These are phyloP conservation scores for Kuschelorhynchus macadamiae DNA, from an alignment of 2,888 invertebrate species.

Conservation along the genomic window DNA sequence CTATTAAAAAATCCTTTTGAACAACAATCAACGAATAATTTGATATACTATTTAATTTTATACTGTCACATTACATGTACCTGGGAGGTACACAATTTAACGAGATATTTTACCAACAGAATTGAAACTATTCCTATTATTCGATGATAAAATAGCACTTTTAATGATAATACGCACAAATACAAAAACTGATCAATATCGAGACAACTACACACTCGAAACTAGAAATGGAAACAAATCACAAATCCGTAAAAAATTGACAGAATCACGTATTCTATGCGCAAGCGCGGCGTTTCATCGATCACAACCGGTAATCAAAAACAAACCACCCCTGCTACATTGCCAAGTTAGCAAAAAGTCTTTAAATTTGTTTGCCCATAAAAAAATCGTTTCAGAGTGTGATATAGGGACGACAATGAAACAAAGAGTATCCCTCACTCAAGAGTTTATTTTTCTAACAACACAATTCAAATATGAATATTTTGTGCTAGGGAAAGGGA, in stretches of 20 bases:
- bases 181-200: slow-evolving; percentile 41
- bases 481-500: too few relatives aligned
- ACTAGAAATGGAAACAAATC: slow-evolving; percentile 44
- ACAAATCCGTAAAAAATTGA: slow-evolving; percentile 45
- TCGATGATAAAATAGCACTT: slow-evolving; percentile 6
- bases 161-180: slow-evolving; percentile 32
- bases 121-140: slow-evolving; percentile 6
- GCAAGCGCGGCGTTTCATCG: slow-evolving; percentile 31
- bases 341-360: slow-evolving; percentile 21
- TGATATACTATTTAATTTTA: too few relatives aligned
- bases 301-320: slow-evolving; percentile 24
- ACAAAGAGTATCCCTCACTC: too few relatives aligned
- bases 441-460: too few relatives aligned
- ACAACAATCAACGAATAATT: too few relatives aligned
- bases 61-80: slow-evolving; percentile 43
- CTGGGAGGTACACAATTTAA: slow-evolving; percentile 10
- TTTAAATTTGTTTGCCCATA: slow-evolving; percentile 30
- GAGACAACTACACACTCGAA: slow-evolving; percentile 37
- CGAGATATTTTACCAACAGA: neutral
- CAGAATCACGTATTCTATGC: slow-evolving; percentile 29
- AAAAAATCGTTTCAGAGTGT: too few relatives aligned
- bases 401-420: too few relatives aligned
- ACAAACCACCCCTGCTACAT: slow-evolving; percentile 3
- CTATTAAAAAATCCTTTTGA: slow-evolving; percentile 10
- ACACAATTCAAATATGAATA: too few relatives aligned